These are phyloP conservation scores for Malacoraja senta DNA, from an alignment of 2,797 vertebrate genomes.

Conservation along the genomic window DNA sequence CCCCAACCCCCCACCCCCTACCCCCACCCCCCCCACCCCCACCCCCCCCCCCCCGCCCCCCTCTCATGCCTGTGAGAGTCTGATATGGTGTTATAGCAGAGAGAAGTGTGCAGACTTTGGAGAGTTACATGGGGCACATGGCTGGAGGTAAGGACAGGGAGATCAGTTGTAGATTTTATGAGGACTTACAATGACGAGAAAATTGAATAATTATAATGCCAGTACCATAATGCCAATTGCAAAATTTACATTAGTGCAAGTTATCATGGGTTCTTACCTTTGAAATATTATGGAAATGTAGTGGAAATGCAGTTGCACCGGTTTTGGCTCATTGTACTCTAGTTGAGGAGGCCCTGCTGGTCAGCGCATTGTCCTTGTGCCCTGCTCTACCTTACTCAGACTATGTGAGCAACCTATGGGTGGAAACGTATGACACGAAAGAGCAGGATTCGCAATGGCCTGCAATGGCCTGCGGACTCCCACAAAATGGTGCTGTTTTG, in stretches of 20 bases:
- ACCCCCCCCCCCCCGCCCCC: too few relatives aligned
- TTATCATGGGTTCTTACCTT: too few relatives aligned
- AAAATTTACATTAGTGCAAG: too few relatives aligned
- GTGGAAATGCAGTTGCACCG: neutral
- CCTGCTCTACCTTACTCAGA: neutral
- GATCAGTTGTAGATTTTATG: neutral
- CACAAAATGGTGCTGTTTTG: neutral
- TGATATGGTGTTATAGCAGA: neutral
- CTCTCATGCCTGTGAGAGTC: neutral
- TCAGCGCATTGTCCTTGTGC: neutral
- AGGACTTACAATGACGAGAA: neutral
- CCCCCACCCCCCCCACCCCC: too few relatives aligned
- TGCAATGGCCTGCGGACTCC: too few relatives aligned
- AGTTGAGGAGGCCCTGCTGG: neutral
- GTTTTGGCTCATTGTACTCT: neutral
- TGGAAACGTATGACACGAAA: neutral
- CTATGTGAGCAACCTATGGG: neutral
- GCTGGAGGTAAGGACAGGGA: neutral
- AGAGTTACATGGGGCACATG: neutral
- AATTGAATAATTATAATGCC: neutral
- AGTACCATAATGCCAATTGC: neutral
- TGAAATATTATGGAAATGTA: neutral
- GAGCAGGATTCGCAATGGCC: neutral
- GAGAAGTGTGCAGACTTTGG: neutral
- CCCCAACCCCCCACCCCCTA: too few relatives aligned